Percentiles rank a stretch among this genome's conserved stretches.
These are phyloP conservation scores for Panthera tigris DNA, from an alignment of 2,113 vertebrate species.

Conservation along the genomic window DNA sequence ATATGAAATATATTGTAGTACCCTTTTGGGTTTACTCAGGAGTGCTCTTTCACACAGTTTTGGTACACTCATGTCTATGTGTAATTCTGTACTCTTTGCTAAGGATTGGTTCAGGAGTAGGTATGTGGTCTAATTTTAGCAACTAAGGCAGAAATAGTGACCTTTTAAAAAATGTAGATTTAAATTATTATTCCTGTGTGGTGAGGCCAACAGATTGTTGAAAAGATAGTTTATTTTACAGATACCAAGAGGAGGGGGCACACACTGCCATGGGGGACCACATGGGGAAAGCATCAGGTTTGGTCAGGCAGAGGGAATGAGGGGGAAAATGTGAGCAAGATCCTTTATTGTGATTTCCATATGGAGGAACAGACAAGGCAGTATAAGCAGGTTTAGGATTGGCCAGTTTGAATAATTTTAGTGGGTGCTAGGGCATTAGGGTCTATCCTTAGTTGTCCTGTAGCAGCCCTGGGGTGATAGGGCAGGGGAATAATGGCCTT, in stretches of 20 bases:
- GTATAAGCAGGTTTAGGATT: background rate
- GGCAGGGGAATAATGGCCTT: background rate
- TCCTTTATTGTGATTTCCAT: background rate
- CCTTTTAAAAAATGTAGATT: background rate
- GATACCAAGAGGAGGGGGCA: background rate
- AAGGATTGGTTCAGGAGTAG: background rate
- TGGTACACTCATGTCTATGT: background rate
- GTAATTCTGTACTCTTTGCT: background rate
- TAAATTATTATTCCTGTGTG: background rate
- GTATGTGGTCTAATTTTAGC: background rate
- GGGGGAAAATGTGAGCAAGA: background rate
- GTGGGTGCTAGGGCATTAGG: background rate
- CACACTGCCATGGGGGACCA: background rate
- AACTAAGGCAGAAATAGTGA: background rate
- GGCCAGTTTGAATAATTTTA: background rate
- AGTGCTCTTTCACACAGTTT: background rate
- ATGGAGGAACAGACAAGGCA: background rate
- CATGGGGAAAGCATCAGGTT: background rate
- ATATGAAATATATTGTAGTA: background rate
- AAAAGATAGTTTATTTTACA: background rate
- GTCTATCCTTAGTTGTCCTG: background rate
- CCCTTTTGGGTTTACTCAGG: background rate
- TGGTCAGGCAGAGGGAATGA: background rate
- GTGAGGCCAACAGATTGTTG: background rate
- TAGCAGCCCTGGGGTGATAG: background rate